phyloP scores from a whole-genome alignment of 2,888 invertebrate species.

The Priocnemis perturbator region DNA sequence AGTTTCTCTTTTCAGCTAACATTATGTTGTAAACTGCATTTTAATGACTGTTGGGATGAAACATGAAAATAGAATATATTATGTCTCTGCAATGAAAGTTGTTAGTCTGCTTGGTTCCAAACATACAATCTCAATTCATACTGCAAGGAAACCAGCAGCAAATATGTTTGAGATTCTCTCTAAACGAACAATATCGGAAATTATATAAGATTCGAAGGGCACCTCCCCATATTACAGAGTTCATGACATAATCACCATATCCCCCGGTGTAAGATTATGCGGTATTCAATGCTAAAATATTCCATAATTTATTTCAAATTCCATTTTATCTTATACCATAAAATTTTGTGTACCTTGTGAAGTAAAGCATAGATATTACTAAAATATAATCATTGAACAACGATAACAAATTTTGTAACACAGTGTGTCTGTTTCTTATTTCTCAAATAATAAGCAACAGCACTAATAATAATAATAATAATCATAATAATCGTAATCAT shows the following conservation, averaged over 20 bases:
- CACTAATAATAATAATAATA: slow-evolving; percentile 47
- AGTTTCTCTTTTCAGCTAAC: no score
- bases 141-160: slow-evolving; percentile 57
- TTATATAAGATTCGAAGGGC: slow-evolving; percentile 39
- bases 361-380: slow-evolving; percentile 60
- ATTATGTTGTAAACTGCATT: no score
- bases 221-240: slow-evolving; percentile 49
- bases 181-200: slow-evolving; percentile 37
- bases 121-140: slow-evolving; percentile 20
- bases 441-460: slow-evolving; percentile 56
- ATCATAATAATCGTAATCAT: slow-evolving; percentile 39
- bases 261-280: slow-evolving; percentile 64
- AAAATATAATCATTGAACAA: slow-evolving; percentile 64
- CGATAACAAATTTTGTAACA: slow-evolving; percentile 66
- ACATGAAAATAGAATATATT: no score
- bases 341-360: slow-evolving; percentile 60
- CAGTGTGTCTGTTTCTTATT: slow-evolving; percentile 62
- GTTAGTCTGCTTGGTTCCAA: no score
- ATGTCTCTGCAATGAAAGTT: no score
- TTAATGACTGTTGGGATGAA: no score
- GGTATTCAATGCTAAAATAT: slow-evolving; percentile 59
- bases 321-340: slow-evolving; percentile 59
- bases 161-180: slow-evolving; percentile 47
- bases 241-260: slow-evolving; percentile 55
- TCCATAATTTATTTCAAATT: slow-evolving; percentile 66